These are phyloP conservation scores for Dione vanillae DNA, from an alignment of 2,888 invertebrate species.

Conservation along the genomic window DNA sequence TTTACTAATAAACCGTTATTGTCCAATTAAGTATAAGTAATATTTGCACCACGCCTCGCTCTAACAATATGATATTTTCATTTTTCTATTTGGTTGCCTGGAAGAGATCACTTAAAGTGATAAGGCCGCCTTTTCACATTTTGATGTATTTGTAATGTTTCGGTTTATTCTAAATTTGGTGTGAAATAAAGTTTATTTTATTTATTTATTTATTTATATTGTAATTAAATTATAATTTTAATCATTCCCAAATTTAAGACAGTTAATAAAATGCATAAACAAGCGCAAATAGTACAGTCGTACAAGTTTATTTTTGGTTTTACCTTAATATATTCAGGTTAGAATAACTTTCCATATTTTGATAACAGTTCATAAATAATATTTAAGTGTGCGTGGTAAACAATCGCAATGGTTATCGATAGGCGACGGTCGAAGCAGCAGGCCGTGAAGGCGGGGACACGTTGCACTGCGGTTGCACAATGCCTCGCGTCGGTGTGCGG, in stretches of 20 bases:
- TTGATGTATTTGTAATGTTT: too few relatives aligned
- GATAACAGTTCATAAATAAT: conserved; percentile 21
- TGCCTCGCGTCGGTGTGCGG: conserved; percentile 48
- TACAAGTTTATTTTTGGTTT: background rate
- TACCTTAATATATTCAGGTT: background rate
- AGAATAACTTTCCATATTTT: conserved; percentile 10
- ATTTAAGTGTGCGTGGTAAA: conserved; percentile 22
- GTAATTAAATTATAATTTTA: background rate
- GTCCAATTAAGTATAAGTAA: too few relatives aligned
- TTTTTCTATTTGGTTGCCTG: too few relatives aligned
- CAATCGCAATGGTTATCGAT: conserved; percentile 30
- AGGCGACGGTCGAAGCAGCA: conserved; percentile 48
- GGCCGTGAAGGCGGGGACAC: conserved; percentile 68
- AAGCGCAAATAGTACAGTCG: background rate
- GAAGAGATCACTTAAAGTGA: too few relatives aligned
- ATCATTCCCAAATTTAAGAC: background rate
- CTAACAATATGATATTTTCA: too few relatives aligned
- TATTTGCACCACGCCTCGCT: too few relatives aligned
- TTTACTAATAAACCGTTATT: too few relatives aligned
- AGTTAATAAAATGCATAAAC: background rate
- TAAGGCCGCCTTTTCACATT: too few relatives aligned
- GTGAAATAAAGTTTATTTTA: too few relatives aligned
- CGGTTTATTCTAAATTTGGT: too few relatives aligned
- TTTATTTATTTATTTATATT: too few relatives aligned
- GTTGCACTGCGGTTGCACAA: conserved; percentile 60